These are phyloP conservation scores for Sarcophaga subvicina DNA, from an alignment of 2,888 invertebrate species.

Conservation along the genomic window DNA sequence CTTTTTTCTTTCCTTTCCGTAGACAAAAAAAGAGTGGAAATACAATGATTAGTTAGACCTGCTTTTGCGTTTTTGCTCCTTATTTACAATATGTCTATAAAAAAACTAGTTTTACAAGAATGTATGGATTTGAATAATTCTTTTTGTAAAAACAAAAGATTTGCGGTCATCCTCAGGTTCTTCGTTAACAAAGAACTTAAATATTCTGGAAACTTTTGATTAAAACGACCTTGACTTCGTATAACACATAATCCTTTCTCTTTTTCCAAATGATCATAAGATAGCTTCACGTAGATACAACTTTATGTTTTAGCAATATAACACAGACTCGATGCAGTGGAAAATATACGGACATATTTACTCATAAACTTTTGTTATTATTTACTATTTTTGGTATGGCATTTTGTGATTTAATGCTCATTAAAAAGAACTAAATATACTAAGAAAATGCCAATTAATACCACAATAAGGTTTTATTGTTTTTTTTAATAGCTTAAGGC, in stretches of 20 bases:
- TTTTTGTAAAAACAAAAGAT: too few species aligned
- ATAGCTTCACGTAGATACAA: neutral
- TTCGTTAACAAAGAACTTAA: conserved; percentile 40
- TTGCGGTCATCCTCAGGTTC: conserved; percentile 10
- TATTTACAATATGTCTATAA: neutral
- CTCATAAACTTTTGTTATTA: neutral
- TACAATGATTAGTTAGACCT: conserved; percentile 43
- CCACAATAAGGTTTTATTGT: too few species aligned
- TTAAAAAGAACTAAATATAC: neutral
- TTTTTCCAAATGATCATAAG: conserved; percentile 29
- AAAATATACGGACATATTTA: neutral
- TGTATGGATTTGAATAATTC: too few species aligned
- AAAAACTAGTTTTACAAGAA: conserved; percentile 16
- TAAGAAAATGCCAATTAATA: too few species aligned
- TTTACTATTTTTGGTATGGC: conserved; percentile 19
- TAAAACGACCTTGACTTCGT: conserved; percentile 57
- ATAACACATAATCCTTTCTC: conserved; percentile 64
- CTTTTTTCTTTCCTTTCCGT: conserved; percentile 9
- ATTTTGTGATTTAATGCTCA: conserved; percentile 9
- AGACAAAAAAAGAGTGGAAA: conserved; percentile 40
- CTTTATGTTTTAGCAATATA: too few species aligned
- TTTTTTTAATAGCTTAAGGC: too few species aligned
- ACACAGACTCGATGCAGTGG: too few species aligned
- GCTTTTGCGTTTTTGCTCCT: conserved; percentile 8
- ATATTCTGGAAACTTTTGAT: conserved; percentile 32